Base-by-base conservation (phyloP, 2,888 invertebrate species). In the Microctonus aethiopoides region DNA sequence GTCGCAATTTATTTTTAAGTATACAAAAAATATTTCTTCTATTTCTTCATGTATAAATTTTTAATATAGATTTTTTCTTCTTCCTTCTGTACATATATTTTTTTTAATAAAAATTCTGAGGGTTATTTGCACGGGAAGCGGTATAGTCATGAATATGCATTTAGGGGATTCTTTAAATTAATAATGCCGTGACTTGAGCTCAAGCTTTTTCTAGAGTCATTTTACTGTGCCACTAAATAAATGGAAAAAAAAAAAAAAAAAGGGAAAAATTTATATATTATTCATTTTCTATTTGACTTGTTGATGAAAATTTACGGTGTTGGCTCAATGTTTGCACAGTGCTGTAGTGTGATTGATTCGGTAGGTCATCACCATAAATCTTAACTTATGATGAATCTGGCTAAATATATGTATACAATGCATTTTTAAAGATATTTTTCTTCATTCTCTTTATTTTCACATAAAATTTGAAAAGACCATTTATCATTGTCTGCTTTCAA, bases 191-290 rank as follows among this genome's bases (percentile, higher is more conserved):
- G 29, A 29, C 3, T 29, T 11, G 16, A 4, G 6, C 20, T 36
- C 36, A 61, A 39, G 11, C 41, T 41, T 20, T 20, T 13, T 7
- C 10, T 22, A 13, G 24, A 3, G 11, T 10, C 24, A 41, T 39
- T 39, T 24, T 24, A 1, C n/a, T 51, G 7, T 46, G 34, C 56
- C 9, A 3, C 36, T 29, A 26, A 41, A 57, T 16, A 36, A 5
- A 60, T n/a, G n/a, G n/a, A n/a, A n/a, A n/a, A 67, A 26, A 67
- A 46, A 41, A 68, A 68, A 65, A 59, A 65, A 65, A 67, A n/a
- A n/a, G n/a, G n/a, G n/a, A n/a, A n/a, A n/a, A n/a, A n/a, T n/a
- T n/a, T n/a, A n/a, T n/a, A n/a, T n/a, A n/a, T n/a, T n/a, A n/a
- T n/a, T n/a, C n/a, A n/a, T n/a, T n/a, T 56, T 52, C 52, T 52